Conservation (phyloP, 2,797 vertebrate species). For the Malurus splendens region DNA sequence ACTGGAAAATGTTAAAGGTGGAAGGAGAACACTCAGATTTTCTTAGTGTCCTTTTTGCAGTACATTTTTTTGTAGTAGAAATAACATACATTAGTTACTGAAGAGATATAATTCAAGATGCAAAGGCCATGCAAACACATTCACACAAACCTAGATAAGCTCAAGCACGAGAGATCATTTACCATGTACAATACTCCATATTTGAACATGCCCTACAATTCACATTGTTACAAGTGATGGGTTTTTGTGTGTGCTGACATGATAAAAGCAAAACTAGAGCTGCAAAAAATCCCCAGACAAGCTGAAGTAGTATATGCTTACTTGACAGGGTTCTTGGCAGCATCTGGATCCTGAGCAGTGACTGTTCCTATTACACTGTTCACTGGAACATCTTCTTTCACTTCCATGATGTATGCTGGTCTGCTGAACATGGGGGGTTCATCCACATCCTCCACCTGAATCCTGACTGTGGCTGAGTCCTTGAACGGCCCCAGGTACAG, state of each 20-base stretch:
- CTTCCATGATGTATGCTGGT: conserved; percentile 83
- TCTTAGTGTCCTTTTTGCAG: not conserved
- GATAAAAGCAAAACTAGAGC: not conserved
- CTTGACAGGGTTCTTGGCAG: conserved; percentile 84
- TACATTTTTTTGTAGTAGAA: not conserved
- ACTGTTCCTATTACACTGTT: conserved; percentile 81
- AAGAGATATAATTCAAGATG: not conserved
- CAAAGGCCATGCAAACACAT: not conserved
- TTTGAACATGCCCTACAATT: not conserved
- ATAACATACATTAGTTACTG: not conserved
- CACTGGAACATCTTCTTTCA: conserved; percentile 81
- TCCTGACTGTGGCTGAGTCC: conserved; percentile 84
- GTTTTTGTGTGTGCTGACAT: not conserved
- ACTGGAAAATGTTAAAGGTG: not conserved
- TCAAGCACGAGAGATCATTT: not conserved
- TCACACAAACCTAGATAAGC: not conserved
- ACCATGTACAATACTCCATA: not conserved
- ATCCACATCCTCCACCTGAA: conserved; percentile 87
- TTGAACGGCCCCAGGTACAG: conserved; percentile 84
- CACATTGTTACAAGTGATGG: not conserved
- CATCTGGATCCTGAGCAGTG: conserved; percentile 86
- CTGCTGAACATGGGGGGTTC: conserved; percentile 88
- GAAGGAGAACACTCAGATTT: not conserved
- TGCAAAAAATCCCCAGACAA: not conserved
- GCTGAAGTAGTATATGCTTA: conserved; percentile 59